Conservation (phyloP, 2,888 invertebrate species). For the Rhodophaea formosa region DNA sequence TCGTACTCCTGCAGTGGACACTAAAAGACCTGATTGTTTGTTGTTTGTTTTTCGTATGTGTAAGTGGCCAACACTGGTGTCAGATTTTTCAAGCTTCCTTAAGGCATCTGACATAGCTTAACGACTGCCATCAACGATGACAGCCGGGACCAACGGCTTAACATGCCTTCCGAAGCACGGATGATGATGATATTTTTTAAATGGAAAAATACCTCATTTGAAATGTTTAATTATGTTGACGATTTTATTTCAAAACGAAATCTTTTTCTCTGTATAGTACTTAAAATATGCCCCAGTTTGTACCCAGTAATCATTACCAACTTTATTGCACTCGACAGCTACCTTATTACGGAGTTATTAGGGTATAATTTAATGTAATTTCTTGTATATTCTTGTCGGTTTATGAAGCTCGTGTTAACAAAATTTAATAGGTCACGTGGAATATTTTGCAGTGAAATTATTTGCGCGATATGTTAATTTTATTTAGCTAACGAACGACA, state of each 20-base stretch:
- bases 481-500: not conserved
- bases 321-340: not conserved
- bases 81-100: too few species aligned
- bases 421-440: constrained; percentile 3
- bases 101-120: too few species aligned
- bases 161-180: too few species aligned
- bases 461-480: constrained; percentile 3
- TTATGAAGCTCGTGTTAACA: not conserved
- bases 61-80: too few species aligned
- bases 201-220: too few species aligned
- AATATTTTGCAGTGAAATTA: not conserved
- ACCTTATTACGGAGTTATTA: not conserved
- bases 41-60: too few species aligned
- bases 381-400: not conserved
- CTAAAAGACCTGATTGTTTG: too few species aligned
- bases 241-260: not conserved
- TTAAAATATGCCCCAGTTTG: not conserved
- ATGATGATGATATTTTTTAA: too few species aligned
- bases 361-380: not conserved
- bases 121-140: too few species aligned
- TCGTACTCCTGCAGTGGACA: too few species aligned
- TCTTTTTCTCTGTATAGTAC: not conserved
- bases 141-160: too few species aligned
- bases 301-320: not conserved
- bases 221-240: too few species aligned